Conservation (phyloP, 2,888 invertebrate species). For the Masnerella sp. region DNA sequence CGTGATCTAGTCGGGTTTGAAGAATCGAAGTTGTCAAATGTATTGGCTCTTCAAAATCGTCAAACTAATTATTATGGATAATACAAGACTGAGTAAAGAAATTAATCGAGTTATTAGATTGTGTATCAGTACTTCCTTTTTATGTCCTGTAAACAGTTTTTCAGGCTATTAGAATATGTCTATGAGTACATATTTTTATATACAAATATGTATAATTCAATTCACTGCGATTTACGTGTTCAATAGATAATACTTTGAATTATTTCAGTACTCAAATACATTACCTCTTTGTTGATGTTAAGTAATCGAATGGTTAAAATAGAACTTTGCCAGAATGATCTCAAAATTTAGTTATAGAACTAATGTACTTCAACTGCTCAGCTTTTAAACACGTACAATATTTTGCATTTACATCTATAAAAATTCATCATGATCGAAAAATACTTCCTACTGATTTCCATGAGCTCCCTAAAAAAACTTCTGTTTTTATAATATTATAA, state of each 20-base stretch:
- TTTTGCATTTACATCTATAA: constrained; percentile 19
- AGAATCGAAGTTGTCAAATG: constrained; percentile 31
- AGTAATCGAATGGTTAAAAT: constrained; percentile 2
- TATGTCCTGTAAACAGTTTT: background rate
- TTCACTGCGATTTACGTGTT: constrained; percentile 24
- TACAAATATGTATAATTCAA: constrained; percentile 6
- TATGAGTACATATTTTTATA: constrained; percentile 4
- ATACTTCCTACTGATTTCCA: constrained; percentile 7
- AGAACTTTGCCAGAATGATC: constrained; percentile 22
- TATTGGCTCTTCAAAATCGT: constrained; percentile 41
- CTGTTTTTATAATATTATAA: background rate
- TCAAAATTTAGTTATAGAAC: background rate
- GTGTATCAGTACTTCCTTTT: background rate
- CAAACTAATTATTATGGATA: constrained; percentile 5
- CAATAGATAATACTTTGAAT: constrained; percentile 9
- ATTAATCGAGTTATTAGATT: constrained; percentile 22
- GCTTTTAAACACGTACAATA: background rate
- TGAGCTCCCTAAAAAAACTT: background rate
- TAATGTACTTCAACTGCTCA: constrained; percentile 21
- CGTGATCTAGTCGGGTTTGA: constrained; percentile 55
- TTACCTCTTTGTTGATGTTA: too few relatives aligned
- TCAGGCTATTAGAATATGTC: background rate
- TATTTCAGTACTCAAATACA: background rate
- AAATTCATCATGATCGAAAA: constrained; percentile 9
- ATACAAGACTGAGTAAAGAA: constrained; percentile 21